Conservation (phyloP, 2,888 invertebrate genomes). For the Diarsia brunnea region DNA sequence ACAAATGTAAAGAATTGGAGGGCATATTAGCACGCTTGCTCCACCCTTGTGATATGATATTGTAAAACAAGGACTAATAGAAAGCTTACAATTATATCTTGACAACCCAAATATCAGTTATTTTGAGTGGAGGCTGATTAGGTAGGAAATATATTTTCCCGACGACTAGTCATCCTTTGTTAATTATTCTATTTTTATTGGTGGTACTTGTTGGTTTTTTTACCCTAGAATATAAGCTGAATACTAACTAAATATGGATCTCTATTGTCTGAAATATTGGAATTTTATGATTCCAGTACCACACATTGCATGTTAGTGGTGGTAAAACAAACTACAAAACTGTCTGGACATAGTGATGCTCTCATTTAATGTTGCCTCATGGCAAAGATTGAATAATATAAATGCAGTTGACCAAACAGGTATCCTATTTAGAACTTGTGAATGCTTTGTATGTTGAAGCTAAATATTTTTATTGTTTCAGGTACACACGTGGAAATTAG, state of each 20-base stretch:
- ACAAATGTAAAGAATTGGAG: slow-evolving; percentile 86
- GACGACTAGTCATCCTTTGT: too few relatives aligned
- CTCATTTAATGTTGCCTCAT: not conserved
- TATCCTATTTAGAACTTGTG: not conserved
- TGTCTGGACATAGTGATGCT: not conserved
- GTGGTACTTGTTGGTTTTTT: too few relatives aligned
- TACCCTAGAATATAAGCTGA: too few relatives aligned
- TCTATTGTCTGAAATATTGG: too few relatives aligned
- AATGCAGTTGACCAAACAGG: not conserved
- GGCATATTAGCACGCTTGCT: slow-evolving; percentile 82
- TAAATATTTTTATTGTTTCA: slow-evolving; percentile 75
- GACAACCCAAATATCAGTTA: too few relatives aligned
- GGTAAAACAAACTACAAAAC: not conserved
- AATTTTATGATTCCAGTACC: not conserved
- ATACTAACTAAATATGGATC: too few relatives aligned
- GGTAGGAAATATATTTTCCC: too few relatives aligned
- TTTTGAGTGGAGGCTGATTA: too few relatives aligned
- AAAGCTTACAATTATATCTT: slow-evolving; percentile 74
- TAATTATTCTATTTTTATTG: too few relatives aligned
- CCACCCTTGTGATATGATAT: slow-evolving; percentile 80
- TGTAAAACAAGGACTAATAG: slow-evolving; percentile 78
- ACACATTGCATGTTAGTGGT: not conserved
- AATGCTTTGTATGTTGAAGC: not conserved
- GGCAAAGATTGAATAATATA: too few relatives aligned
- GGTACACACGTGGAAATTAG: slow-evolving; percentile 81